Evolutionary conservation across 2,797 vertebrate genomes (phyloP), one percentile per base, ranked within the genome.

Genomic region (Erithacus rubecula): DNA sequence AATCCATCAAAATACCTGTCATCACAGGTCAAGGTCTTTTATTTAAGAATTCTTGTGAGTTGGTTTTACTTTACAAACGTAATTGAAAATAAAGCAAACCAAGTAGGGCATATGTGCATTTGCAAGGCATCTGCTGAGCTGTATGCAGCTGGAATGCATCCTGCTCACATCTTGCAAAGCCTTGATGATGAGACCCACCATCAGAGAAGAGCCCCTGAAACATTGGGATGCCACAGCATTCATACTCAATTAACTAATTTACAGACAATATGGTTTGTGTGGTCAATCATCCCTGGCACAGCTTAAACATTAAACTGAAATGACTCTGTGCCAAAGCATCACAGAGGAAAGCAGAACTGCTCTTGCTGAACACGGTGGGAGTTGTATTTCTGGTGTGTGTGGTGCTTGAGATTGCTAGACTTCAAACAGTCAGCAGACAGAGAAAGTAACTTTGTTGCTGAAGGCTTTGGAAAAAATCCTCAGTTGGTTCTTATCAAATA

Each of bases 31-130:
- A 19, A 87, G 15, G 27, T 67, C 52, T 52, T 89, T 72, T 52
- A 67, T 26, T 65, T 10, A 49, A 70, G 21, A 64, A 51, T 53
- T 12, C 13, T 72, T 20, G 32, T 15, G 19, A 26, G 9, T 3
- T 70, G 56, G 3, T 55, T 90, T 89, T 71, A n/a, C 46, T 70
- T 87, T 26, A 15, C 12, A 4, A 9, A 21, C 16, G 6, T 44
- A 8, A 27, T 11, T 20, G 53, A 36, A 77, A 69, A 63, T 44
- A 9, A 77, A 59, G 37, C 13, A 80, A 72, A 27, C 9, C 1
- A 19, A 55, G 15, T 2, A 3, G 17, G 0, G 5, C 0, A 0
- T 11, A 37, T n/a, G 21, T 37, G 37, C 58, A 43, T 52, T 24
- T 70, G 63, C 11, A 30, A 34, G 8, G 23, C 34, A 19, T 5